Conservation (phyloP, 2,888 invertebrate genomes). For the Alviniconcha strummeri region DNA sequence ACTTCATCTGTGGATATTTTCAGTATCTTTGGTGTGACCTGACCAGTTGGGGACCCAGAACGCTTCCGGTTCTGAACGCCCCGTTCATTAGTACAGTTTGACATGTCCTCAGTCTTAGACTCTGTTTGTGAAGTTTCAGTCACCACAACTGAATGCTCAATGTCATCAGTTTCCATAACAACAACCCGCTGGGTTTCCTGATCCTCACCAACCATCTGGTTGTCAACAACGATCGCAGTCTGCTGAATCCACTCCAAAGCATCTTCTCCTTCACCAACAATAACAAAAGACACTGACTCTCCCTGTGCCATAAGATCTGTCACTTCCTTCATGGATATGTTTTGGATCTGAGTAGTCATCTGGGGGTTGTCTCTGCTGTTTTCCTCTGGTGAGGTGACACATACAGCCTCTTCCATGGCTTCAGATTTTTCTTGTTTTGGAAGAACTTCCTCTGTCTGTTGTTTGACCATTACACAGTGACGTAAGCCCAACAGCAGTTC, state of each 20-base stretch:
- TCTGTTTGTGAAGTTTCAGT: not conserved
- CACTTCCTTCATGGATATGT: not conserved
- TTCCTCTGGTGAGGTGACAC: too few relatives aligned
- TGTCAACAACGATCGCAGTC: not conserved
- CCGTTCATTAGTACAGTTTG: too few relatives aligned
- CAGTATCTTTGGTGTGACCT: not conserved
- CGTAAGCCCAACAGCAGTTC: not conserved
- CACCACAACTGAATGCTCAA: not conserved
- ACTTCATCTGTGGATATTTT: not conserved
- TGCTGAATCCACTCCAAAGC: slow-evolving; percentile 16
- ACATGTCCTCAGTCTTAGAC: not conserved
- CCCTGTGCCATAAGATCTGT: slow-evolving; percentile 4
- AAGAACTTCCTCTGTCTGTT: too few relatives aligned
- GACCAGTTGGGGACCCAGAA: not conserved
- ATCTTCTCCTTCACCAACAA: slow-evolving; percentile 16
- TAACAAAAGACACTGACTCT: slow-evolving; percentile 19
- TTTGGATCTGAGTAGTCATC: slow-evolving; percentile 1
- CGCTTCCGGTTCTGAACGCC: not conserved
- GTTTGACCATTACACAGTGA: too few relatives aligned
- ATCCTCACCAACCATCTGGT: not conserved
- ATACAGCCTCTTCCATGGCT: too few relatives aligned
- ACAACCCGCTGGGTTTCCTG: slow-evolving; percentile 3
- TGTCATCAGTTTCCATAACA: not conserved
- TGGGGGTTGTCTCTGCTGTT: too few relatives aligned
- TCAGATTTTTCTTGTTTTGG: too few relatives aligned